A percentile compares a stretch with the other conserved stretches of the same genome.
Evolutionary conservation across 2,797 vertebrate genomes (phyloP).

Genomic region (Neosilurus mollespiculum): DNA sequence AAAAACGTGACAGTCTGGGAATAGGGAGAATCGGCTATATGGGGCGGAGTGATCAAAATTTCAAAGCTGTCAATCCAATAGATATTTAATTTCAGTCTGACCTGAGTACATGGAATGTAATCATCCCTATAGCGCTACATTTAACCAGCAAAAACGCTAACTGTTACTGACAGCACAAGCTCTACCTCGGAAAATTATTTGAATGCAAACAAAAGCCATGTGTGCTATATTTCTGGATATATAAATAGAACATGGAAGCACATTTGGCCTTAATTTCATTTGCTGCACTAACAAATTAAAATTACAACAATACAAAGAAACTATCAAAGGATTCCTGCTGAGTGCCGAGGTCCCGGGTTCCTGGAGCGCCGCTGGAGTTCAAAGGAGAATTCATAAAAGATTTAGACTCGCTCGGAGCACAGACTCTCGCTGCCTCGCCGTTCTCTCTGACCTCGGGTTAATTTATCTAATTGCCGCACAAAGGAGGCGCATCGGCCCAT

Average conservation of each 20-base stretch:
- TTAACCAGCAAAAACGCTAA: neutral
- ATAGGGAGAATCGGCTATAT: neutral
- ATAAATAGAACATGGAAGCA: neutral
- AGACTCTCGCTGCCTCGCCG: conserved; percentile 51
- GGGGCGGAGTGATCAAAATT: too few species aligned
- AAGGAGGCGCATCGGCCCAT: conserved; percentile 35
- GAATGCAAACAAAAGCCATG: neutral
- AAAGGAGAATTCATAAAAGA: conserved; percentile 71
- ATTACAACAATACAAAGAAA: neutral
- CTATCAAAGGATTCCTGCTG: conserved; percentile 37
- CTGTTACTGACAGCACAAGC: neutral
- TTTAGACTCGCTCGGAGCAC: conserved; percentile 62
- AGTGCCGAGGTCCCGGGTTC: conserved; percentile 37
- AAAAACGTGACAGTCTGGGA: neutral
- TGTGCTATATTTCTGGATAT: neutral
- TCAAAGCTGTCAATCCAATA: neutral
- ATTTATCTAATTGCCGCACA: conserved; percentile 66
- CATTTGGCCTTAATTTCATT: conserved; percentile 28
- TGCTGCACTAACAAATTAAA: conserved; percentile 22
- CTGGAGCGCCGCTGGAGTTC: conserved; percentile 58
- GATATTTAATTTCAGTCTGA: neutral
- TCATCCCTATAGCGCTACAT: neutral
- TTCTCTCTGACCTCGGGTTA: conserved; percentile 67
- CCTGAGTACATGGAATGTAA: neutral
- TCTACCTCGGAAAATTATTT: neutral